Evolutionary conservation across 2,888 invertebrate species (phyloP).

Genomic region (Agriotes lineatus): DNA sequence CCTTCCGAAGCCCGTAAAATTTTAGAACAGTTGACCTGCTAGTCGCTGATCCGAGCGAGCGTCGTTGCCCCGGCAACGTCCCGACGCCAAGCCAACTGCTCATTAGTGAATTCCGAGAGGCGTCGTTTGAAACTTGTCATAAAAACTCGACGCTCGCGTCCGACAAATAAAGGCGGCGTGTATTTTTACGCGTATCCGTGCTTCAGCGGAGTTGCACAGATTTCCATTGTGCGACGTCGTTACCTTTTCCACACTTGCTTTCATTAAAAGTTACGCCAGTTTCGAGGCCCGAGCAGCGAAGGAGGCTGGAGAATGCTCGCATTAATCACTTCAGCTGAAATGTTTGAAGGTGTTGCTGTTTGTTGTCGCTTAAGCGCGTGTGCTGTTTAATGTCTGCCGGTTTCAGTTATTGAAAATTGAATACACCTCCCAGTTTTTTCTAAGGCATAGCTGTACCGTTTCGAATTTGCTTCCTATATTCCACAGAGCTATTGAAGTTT

Average conservation of each 20-base stretch:
- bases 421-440: no score
- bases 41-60: slow-evolving; percentile 51
- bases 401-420: no score
- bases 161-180: slow-evolving; percentile 53
- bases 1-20: slow-evolving; percentile 13
- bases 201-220: slow-evolving; percentile 31
- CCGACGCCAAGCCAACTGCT: slow-evolving; percentile 64
- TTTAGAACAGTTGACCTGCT: slow-evolving; percentile 36
- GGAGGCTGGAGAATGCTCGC: neutral
- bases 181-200: slow-evolving; percentile 48
- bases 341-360: no score
- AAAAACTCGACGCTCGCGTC: slow-evolving; percentile 62
- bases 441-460: no score
- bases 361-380: no score
- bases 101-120: slow-evolving; percentile 66
- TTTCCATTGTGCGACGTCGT: slow-evolving; percentile 30
- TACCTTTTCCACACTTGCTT: slow-evolving; percentile 9
- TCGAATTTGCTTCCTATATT: no score
- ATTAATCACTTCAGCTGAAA: no score
- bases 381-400: no score
- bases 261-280: slow-evolving; percentile 1
- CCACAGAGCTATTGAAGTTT: no score
- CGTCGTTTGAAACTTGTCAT: slow-evolving; percentile 65
- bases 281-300: neutral
- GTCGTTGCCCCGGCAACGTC: slow-evolving; percentile 57